phyloP scores from a whole-genome alignment of 2,113 vertebrate species.

The Periophthalmus modestus region DNA sequence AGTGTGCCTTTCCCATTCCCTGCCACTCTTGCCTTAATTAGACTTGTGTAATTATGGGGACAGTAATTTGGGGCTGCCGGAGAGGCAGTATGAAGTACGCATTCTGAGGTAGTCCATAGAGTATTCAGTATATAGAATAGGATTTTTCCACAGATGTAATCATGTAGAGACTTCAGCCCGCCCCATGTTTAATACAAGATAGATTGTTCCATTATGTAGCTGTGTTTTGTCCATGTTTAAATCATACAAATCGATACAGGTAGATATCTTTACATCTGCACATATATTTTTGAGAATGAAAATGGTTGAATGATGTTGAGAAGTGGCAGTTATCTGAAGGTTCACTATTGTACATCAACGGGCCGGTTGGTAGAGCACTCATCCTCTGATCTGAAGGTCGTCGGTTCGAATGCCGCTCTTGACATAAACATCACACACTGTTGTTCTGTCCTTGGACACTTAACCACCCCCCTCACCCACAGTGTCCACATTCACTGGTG shows the following conservation, averaged over 20 bases:
- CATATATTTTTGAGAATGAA: no score
- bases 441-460: no score
- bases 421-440: no score
- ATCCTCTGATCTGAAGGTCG: no score
- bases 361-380: no score
- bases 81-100: constrained; percentile 34
- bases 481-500: no score
- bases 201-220: constrained; percentile 49
- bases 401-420: no score
- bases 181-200: constrained; percentile 52
- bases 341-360: no score
- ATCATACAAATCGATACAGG: constrained; percentile 47
- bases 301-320: no score
- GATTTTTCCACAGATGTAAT: constrained; percentile 38
- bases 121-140: constrained; percentile 42
- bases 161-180: constrained; percentile 38
- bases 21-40: constrained; percentile 67
- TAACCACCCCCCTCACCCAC: no score
- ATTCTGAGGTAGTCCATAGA: constrained; percentile 50
- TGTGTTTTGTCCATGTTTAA: constrained; percentile 41
- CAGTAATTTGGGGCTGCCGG: constrained; percentile 63
- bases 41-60: constrained; percentile 71
- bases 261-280: constrained; percentile 19
- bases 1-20: constrained; percentile 62
- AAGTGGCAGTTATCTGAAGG: no score